Base-by-base conservation (phyloP, 2,113 vertebrate genomes). In the Vireo altiloquus region DNA sequence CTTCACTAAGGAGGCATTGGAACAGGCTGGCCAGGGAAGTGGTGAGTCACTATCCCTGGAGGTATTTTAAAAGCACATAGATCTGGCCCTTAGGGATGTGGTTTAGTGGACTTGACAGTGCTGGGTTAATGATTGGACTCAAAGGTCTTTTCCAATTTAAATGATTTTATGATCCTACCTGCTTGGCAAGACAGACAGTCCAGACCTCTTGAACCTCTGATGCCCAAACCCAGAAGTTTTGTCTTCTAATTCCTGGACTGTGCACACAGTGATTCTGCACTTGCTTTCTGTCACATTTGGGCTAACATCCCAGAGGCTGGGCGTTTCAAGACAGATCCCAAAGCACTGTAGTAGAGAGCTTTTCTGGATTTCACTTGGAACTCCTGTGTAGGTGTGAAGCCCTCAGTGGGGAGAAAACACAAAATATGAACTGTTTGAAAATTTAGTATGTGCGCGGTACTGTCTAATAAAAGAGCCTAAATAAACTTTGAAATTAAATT, bases 71-170 rank as follows among this genome's bases (percentile, higher is more conserved):
- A 57, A 21, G 27, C 7, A 16, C 10, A 7, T 39, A 15, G 68
- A 52, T 3, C 4, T 64, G 39, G 5, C 8, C 6, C 22, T 82
- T 21, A 61, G 21, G 33, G 25, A 15, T 0, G 0, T 24, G 11
- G n/a, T 39, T 79, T 69, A 64, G n/a, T 17, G 13, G 31, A 37
- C 27, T 42, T 39, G 9, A 33, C 9, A 53, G 21, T 44, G 6
- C 6, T 35, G 24, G 4, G 9, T 59, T 88, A 49, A 65, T 3
- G 4, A 21, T 10, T 70, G 68, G 23, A 50, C 27, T 65, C 59
- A 46, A 71, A 59, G 33, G 20, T 27, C 39, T 64, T 69, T 64
- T 80, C 50, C 74, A 60, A 3, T 13, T n/a, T 60, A 50, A 84
- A 71, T 35, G 25, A 57, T 79, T 68, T 47, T 64, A 22, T 53